Percentiles rank a stretch among this genome's conserved stretches.
Conservation (phyloP, 2,113 vertebrate genomes). For the Vimba vimba region DNA sequence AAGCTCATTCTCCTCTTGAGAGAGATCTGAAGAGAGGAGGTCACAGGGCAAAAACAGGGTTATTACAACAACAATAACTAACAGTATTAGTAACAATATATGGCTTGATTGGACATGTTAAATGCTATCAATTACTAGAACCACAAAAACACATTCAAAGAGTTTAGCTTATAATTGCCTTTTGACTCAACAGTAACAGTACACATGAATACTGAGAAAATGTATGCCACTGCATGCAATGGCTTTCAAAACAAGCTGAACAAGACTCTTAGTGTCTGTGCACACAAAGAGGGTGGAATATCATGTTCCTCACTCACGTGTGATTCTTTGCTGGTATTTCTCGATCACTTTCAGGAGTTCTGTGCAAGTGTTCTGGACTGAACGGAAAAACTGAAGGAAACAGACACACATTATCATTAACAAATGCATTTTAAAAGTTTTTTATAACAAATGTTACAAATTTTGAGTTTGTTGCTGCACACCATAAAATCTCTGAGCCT, state of each 20-base stretch:
- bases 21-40: conserved; percentile 65
- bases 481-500: background rate
- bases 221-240: background rate
- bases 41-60: background rate
- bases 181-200: background rate
- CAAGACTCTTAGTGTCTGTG: conserved; percentile 36
- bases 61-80: background rate
- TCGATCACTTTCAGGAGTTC: conserved; percentile 85
- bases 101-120: background rate
- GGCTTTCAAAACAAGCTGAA: conserved; percentile 20
- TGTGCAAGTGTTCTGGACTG: conserved; percentile 80
- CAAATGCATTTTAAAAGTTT: background rate
- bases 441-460: background rate
- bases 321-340: conserved; percentile 82
- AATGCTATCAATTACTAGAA: background rate
- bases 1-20: conserved; percentile 86
- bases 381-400: conserved; percentile 81
- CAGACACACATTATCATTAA: background rate
- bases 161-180: background rate
- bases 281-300: conserved; percentile 11
- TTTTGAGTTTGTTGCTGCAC: background rate
- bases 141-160: background rate
- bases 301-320: conserved; percentile 71
- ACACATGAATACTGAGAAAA: background rate
- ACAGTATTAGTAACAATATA: background rate